Base-by-base conservation (phyloP, 2,888 invertebrate genomes). In the Theretra japonica region DNA sequence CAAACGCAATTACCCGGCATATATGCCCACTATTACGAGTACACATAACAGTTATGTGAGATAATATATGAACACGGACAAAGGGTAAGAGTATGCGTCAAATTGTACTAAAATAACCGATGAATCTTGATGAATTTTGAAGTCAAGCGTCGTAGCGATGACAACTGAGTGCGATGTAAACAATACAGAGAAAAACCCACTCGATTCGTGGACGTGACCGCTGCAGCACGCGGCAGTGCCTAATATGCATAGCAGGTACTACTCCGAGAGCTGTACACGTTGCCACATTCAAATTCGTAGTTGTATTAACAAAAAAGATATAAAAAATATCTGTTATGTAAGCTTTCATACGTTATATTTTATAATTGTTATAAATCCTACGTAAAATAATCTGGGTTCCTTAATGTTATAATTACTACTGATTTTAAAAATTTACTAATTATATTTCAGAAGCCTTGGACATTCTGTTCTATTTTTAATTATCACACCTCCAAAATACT, bases 131-230 rank as follows among this genome's bases (percentile, higher is more conserved):
- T 53, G n/a, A 60, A 69, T 60, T 74, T 72, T 19, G 48, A 69
- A 72, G 69, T 73, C 75, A 74, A 75, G 68, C 73, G 77, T 75
- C 80, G 80, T 79, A 78, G 69, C 69, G 75, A 56, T 56, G 53
- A 73, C 75, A 75, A 77, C 41, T 41, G 41, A 41, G 53, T 53
- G 70, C 72, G 76, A 71, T 41, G 83, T 84, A 85, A 85, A 84
- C 80, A 84, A 70, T 83, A 81, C 80, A 72, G 75, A 85, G 88
- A 87, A 88, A 88, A 88, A 85, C 88, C 89, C 89, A 88, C 83
- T 75, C 77, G 79, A 77, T 84, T 82, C 86, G 83, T 70, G 78
- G 72, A 75, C 76, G 78, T 79, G 77, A 76, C 73, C 72, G 48
- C 56, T 56, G 71, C 53, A 73, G 68, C 58, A 25, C 50, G 72